Percentiles rank a stretch among this genome's conserved stretches.
These are phyloP conservation scores for Bombus sibiricus DNA, from an alignment of 1,140 invertebrate species.

Conservation along the genomic window DNA sequence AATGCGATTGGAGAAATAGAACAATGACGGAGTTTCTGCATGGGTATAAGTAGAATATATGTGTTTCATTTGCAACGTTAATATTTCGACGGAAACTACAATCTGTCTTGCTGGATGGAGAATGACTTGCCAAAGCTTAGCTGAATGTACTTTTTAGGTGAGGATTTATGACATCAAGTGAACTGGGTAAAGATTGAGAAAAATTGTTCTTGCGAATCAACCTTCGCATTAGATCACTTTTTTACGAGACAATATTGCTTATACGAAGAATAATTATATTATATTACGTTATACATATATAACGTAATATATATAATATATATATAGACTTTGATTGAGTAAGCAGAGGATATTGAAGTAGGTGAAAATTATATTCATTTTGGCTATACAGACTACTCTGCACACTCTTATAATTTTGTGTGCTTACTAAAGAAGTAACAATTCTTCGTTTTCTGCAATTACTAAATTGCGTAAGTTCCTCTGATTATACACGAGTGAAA, in stretches of 20 bases:
- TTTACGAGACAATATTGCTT: no score
- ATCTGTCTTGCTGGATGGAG: background rate
- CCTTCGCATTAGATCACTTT: background rate
- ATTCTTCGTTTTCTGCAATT: background rate
- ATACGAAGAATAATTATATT: no score
- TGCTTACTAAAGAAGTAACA: background rate
- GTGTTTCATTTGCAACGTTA: background rate
- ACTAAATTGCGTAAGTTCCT: background rate
- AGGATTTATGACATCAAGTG: background rate
- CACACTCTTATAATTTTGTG: background rate
- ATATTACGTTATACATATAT: no score
- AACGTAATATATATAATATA: no score
- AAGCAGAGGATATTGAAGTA: background rate
- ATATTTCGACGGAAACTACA: background rate
- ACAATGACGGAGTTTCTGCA: background rate
- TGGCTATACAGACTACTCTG: background rate
- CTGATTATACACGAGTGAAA: no score
- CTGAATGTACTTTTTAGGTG: background rate
- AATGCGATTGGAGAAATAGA: constrained; percentile 84
- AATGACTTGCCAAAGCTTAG: background rate
- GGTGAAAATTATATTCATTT: background rate
- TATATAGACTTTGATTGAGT: background rate
- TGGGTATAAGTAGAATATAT: background rate
- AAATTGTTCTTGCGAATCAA: background rate
- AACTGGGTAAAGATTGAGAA: background rate